Percentiles rank a stretch among this genome's conserved stretches.
Evolutionary conservation across 1,140 invertebrate genomes (phyloP).

Genomic region (Bombyx mori): ASM3026992v2 NC_085107.1:10991001-10991500

Average conservation of each 20-base stretch:
- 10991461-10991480: constrained; percentile 11
- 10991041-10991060: constrained; percentile 62
- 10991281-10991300: no score
- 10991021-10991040: constrained; percentile 36
- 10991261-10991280: no score
- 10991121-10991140: no score
- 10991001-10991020: constrained; percentile 25
- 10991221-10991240: no score
- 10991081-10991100: constrained; percentile 12
- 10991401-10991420: constrained; percentile 16
- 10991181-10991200: no score
- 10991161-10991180: no score
- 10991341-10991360: background rate
- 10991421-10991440: background rate
- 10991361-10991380: background rate
- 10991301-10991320: constrained; percentile 41
- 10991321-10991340: constrained; percentile 29
- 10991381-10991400: constrained; percentile 11
- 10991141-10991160: no score
- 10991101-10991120: no score
- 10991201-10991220: no score
- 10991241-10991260: no score
- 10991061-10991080: constrained; percentile 45
- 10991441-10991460: constrained; percentile 3
- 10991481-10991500: no score